A percentile compares a stretch with the other conserved stretches of the same genome.
Evolutionary conservation across 2,113 vertebrate genomes (phyloP).

Genomic region (Australoheros scitulus): DNA sequence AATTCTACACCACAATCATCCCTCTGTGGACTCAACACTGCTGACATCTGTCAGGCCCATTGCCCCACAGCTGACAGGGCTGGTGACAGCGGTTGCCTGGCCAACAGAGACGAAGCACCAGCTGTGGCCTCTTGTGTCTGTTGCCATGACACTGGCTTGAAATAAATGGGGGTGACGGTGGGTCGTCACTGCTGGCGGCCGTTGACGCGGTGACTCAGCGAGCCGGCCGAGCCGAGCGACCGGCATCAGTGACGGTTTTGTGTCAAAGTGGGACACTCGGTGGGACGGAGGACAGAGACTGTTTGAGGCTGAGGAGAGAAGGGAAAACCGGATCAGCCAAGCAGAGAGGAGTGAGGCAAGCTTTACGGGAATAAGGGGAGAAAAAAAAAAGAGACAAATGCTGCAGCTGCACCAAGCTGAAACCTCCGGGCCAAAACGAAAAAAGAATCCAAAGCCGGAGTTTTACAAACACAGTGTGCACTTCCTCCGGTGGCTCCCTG

Average conservation of each 20-base stretch:
- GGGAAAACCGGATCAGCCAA: neutral
- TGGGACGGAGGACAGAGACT: neutral
- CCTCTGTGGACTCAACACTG: constrained; percentile 23
- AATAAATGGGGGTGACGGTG: neutral
- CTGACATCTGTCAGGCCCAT: constrained; percentile 27
- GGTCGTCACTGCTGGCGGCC: neutral
- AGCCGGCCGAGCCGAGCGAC: neutral
- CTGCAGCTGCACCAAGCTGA: neutral
- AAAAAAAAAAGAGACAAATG: neutral
- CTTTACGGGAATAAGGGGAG: neutral
- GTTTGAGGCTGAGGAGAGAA: neutral
- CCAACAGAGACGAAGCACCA: constrained; percentile 26
- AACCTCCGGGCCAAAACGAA: neutral
- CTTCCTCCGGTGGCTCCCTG: neutral
- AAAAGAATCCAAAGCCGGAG: neutral
- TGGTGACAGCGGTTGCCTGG: constrained; percentile 26
- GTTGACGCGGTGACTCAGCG: constrained; percentile 44
- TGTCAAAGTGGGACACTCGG: neutral
- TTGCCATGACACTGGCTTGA: constrained; percentile 32
- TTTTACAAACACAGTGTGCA: neutral
- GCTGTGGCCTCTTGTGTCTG: constrained; percentile 44
- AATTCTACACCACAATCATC: constrained; percentile 11
- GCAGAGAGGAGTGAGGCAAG: neutral
- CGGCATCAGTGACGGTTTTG: neutral
- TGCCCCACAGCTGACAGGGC: constrained; percentile 11